phyloP scores from a whole-genome alignment of 2,797 vertebrate genomes.

The Scleropages formosus region DNA sequence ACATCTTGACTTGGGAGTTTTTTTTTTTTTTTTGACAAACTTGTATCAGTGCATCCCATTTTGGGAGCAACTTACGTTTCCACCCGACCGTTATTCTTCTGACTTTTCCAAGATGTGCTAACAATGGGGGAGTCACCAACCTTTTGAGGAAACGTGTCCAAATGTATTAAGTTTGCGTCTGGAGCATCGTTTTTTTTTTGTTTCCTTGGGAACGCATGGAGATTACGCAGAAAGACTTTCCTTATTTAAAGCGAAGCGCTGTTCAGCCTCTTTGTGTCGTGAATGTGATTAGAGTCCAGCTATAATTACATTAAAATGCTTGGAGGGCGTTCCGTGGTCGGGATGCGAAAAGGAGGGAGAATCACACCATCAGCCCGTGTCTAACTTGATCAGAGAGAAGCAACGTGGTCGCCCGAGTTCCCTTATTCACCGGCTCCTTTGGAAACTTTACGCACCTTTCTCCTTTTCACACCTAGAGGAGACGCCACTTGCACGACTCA shows the following conservation, averaged over 20 bases:
- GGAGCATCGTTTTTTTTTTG: slow-evolving; percentile 18
- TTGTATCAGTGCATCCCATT: too few species aligned
- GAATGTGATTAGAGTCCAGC: slow-evolving; percentile 51
- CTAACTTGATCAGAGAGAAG: slow-evolving; percentile 52
- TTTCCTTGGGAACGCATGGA: slow-evolving; percentile 21
- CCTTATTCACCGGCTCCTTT: slow-evolving; percentile 11
- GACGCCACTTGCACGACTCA: neutral
- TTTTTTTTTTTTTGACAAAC: too few species aligned
- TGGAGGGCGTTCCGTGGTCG: slow-evolving; percentile 28
- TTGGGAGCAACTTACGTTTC: neutral
- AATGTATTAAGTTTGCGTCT: slow-evolving; percentile 29
- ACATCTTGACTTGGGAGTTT: too few species aligned
- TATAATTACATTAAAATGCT: slow-evolving; percentile 53
- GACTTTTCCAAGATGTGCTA: neutral
- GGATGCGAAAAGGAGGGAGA: slow-evolving; percentile 23
- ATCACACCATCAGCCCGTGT: slow-evolving; percentile 40
- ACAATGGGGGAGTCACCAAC: neutral
- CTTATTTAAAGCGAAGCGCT: slow-evolving; percentile 42
- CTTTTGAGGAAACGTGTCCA: slow-evolving; percentile 26
- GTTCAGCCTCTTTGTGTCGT: slow-evolving; percentile 43
- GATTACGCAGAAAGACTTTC: slow-evolving; percentile 38
- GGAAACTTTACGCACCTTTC: slow-evolving; percentile 8
- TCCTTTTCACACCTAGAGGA: slow-evolving; percentile 5
- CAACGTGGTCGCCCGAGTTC: slow-evolving; percentile 17
- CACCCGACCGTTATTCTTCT: neutral